These are phyloP conservation scores for Montifringilla adamsi DNA, from an alignment of 2,113 vertebrate species.

Conservation along the genomic window DNA sequence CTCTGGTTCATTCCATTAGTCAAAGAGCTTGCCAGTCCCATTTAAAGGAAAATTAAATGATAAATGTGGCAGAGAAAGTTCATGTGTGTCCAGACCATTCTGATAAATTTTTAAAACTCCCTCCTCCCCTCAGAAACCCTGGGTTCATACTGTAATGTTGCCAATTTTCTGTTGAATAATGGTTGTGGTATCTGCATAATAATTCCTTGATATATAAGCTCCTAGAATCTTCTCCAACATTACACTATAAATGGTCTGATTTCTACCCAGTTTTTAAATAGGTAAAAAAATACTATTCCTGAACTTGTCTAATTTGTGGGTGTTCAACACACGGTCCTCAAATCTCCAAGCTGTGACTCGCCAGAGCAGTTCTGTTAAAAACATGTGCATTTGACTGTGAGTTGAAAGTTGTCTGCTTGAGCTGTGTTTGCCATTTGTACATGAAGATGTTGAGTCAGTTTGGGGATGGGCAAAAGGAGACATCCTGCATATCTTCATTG, in stretches of 20 bases:
- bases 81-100: not conserved
- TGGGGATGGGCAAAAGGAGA: not conserved
- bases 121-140: not conserved
- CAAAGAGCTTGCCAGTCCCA: not conserved
- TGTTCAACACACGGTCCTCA: not conserved
- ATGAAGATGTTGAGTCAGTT: not conserved
- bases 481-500: not conserved
- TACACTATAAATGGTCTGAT: not conserved
- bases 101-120: conserved; percentile 7
- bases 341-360: not conserved
- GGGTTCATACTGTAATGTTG: not conserved
- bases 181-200: not conserved
- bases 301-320: not conserved
- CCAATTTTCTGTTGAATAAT: not conserved
- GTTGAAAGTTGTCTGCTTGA: not conserved
- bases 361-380: not conserved
- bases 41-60: not conserved
- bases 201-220: not conserved
- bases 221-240: not conserved
- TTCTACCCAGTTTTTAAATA: not conserved
- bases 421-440: not conserved
- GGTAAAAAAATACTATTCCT: not conserved
- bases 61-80: not conserved
- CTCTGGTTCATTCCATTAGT: not conserved
- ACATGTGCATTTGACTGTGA: not conserved